Conservation (phyloP, 2,113 vertebrate genomes). For the Syngnathus scovelli region DNA sequence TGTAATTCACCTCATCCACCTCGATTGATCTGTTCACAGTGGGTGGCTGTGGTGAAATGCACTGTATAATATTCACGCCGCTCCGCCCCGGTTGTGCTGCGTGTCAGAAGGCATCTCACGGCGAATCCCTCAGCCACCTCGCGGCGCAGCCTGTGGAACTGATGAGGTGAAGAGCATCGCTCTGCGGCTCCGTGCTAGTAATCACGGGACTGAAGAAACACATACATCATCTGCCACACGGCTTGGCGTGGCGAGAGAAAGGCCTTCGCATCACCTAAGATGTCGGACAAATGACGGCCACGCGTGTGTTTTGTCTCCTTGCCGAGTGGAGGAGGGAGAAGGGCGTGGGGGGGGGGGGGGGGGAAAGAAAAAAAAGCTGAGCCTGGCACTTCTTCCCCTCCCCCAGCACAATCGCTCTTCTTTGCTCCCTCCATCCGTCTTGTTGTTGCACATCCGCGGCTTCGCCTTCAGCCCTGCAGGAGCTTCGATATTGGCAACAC, state of each 20-base stretch:
- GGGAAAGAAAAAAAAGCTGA: constrained; percentile 80
- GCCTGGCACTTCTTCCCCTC: constrained; percentile 79
- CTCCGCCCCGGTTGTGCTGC: constrained; percentile 79
- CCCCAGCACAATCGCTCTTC: constrained; percentile 59
- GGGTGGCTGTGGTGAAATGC: constrained; percentile 82
- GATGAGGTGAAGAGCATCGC: constrained; percentile 98
- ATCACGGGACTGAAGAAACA: constrained; percentile 99
- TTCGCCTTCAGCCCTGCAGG: constrained; percentile 61
- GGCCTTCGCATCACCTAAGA: constrained; percentile 96
- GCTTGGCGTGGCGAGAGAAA: constrained; percentile 95
- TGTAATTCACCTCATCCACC: constrained; percentile 85
- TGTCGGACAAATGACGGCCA: constrained; percentile 98
- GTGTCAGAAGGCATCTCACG: constrained; percentile 95
- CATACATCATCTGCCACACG: constrained; percentile 99
- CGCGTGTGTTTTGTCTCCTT: constrained; percentile 86
- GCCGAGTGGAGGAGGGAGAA: constrained; percentile 67
- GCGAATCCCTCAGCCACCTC: constrained; percentile 94
- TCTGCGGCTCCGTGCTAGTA: constrained; percentile 92
- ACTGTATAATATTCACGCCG: constrained; percentile 85
- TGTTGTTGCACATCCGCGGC: constrained; percentile 48
- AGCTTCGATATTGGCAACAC: constrained; percentile 91
- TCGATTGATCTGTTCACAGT: constrained; percentile 91
- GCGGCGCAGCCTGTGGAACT: constrained; percentile 95
- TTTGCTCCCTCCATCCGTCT: constrained; percentile 62
- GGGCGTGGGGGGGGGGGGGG: too few relatives aligned